Evolutionary conservation across 1,140 invertebrate species (phyloP), one percentile per base, ranked within the genome.

Genomic region (Anoplophora glabripennis): DNA sequence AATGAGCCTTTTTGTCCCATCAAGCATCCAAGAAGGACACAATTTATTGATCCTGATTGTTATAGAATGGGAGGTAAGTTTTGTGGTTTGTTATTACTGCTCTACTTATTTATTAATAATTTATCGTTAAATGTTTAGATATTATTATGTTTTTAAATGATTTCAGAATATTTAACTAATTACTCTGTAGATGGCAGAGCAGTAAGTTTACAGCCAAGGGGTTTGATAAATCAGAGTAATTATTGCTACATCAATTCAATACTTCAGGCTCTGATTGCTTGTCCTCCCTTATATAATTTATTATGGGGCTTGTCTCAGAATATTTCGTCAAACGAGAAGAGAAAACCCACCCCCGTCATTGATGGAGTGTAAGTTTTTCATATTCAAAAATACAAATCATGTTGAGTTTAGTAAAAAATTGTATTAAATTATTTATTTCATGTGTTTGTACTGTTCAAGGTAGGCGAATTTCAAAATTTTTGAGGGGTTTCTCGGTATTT

Each of bases 221-320:
- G 94, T 8, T 81, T 98, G 11, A 90, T 87, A 36, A 97, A 97
- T 77, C 85, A 88, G 49, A 92, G 89, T 46, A 97, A 96, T 80
- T 96, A 93, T 78, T 98, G 94, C 78, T 98, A 96, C 71, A 92
- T 96, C 21, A 97, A 98, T 78, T 92, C 94, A 28, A 92, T 90
- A 56, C 77, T 94, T 35, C 92, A 94, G 79, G 93, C 94, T 0
- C 77, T 97, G 47, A 79, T 97, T 0, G 93, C 91, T 18, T 97
- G 94, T 76, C 90, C 94, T 12, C 92, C 94, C 0, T 93, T 98
- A 78, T 96, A 93, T 73, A 94, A 96, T 79, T 80, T 96, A 68
- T 78, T 97, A 63, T 87, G 85, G 65, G 83, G 86, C 40, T 75
- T 90, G 64, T 83, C 84, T 7, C 80, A 84, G 68, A 81, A 84